Base-by-base conservation (phyloP, 2,113 vertebrate genomes). In the Pangasianodon hypophthalmus region DNA sequence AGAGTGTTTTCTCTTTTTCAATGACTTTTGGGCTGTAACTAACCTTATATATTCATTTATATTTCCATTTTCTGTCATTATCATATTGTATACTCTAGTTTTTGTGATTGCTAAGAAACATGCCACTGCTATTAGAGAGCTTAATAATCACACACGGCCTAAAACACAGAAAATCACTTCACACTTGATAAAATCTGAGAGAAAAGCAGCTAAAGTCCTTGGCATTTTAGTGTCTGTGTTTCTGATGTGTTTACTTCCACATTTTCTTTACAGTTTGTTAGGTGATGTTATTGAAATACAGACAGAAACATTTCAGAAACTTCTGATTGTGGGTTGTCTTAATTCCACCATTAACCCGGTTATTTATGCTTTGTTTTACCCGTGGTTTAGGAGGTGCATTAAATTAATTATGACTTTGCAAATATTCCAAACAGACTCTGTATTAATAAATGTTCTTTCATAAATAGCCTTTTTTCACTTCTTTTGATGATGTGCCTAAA, bases 151-250 rank as follows among this genome's bases (percentile, higher is more conserved):
- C 29, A 71, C 46, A 71, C 29, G 54, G 14, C 13, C 58, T 85
- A 50, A 75, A 52, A 46, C 64, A 37, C 50, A 69, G 37, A 58
- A 80, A 44, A 46, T 10, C 21, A 80, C 60, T 9, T 6, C 60
- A 77, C 46, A 58, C 56, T 90, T 60, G 32, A 64, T 67, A 29
- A 67, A 67, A 81, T 88, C 62, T 67, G 62, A 60, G 58, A 60
- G 58, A 60, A 60, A 60, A 60, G 58, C 58, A 24, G 58, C 91
- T 37, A 37, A 37, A 73, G 81, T 71, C 2, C 84, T 92, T 0
- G 89, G 91, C 41, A 89, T 93, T 87, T 86, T 92, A 79, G 89
- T 92, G 37, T 86, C 84, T 37, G 90, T 87, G 24, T 93, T 92
- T 87, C 24, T 92, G 5, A 3, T 91, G 2, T 93, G 90, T 79